Base-by-base conservation (phyloP, 1,140 invertebrate species). In the Zophobas morio region DNA sequence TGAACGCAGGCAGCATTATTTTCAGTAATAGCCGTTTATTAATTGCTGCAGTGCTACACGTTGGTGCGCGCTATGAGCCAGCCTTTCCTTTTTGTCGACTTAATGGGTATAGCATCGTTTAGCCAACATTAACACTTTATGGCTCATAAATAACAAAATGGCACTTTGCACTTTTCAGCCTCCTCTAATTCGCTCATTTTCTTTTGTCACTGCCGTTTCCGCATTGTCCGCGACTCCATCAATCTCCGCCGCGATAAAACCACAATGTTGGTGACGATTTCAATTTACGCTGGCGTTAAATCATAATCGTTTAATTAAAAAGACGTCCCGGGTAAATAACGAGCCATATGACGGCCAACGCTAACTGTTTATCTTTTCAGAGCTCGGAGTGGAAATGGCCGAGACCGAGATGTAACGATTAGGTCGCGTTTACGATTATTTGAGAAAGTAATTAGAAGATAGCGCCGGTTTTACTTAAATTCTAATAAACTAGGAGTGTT, bases 121-220 rank as follows among this genome's bases (percentile, higher is more conserved):
- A 57, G 54, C 54, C 60, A 66, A 35, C 39, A 66, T 66, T 66
- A 73, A 53, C 56, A 73, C 5, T 73, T 73, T 73, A 73, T 73
- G 39, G 47, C 71, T 54, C 71, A 73, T 73, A 54, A 73, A 73
- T 73, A 73, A 73, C n/a, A 37, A 73, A 73, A 73, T 73, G 71
- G 47, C 71, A 53, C 47, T 6, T 6, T 73, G 47, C 47, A 73
- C 33, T 73, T 73, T 73, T 73, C 8, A 1, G 33, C 51, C 54
- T 73, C 56, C 71, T 56, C 2, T 72, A 32, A 49, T 54, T 72
- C 36, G 34, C 70, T 33, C 40, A 73, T 73, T 73, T 72, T 34
- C 3, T 34, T 33, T 37, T 54, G 54, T 73, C 36, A 40, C 40
- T 49, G 20, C 37, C 33, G 35, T 66, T 66, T 66, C 60, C 39